Evolutionary conservation across 2,113 vertebrate genomes (phyloP), one percentile per base, ranked within the genome.

Genomic region (Otolemur garnettii): DNA sequence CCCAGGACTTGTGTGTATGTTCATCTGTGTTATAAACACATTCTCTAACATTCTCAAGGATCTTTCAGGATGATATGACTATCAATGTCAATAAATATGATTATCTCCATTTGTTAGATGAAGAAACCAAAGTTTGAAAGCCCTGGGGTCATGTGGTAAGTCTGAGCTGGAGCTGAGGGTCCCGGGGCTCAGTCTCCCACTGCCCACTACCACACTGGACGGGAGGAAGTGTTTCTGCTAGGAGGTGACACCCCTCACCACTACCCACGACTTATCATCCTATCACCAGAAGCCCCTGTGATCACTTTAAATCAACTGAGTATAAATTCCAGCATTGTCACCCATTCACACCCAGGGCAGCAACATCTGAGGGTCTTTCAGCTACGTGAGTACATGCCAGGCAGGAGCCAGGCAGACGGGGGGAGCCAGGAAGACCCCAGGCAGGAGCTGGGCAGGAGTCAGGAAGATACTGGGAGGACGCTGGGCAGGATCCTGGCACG

Each of bases 31-130:
- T 38, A 82, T 64, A 50, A 66, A 24, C 18, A 21, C 26, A 60
- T 28, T 57, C 17, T 94, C 53, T 66, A 83, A 90, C 53, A 18
- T 38, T 81, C 35, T 94, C 55, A 97, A 82, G 24, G 22, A 28
- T 87, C 69, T 92, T 87, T 1, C 33, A 90, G 90, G 15, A 80
- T 72, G 19, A 26, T 22, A 53, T 24, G 15, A 64, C 62, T 87
- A 62, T 55, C 28, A 78, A 59, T 68, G 42, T 60, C 45, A 50
- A 53, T 95, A 59, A 79, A 74, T 53, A 64, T 26, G 38, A 55
- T 30, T 38, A 59, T 79, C 57, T 93, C 38, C 11, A 57, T 85
- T 69, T 77, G 53, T 24, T 91, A 38, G 14, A 59, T 42, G 35
- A 93, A 84, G 28, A 83, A 64, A 81, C 17, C 57, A 66, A 71